Evolutionary conservation across 2,888 invertebrate genomes (phyloP).

Genomic region (Gastracanthus pulcherrimus): DNA sequence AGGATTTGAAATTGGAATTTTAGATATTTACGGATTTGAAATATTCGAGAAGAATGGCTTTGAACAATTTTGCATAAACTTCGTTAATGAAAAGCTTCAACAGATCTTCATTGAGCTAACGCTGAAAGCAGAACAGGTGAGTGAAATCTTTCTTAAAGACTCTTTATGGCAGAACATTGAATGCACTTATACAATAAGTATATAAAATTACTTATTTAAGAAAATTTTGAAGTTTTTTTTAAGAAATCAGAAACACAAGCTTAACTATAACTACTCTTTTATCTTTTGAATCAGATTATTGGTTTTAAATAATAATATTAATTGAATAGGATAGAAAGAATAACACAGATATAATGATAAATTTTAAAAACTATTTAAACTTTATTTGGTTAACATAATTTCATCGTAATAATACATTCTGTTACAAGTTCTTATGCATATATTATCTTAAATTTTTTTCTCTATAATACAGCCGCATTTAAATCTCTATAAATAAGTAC

Average conservation of each 20-base stretch:
- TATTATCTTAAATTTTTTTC: conserved; percentile 42
- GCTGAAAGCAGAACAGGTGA: conserved; percentile 84
- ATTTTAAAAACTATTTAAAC: conserved; percentile 18
- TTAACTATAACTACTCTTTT: too few relatives aligned
- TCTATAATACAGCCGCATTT: conserved; percentile 57
- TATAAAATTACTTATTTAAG: too few relatives aligned
- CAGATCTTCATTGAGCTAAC: conserved; percentile 86
- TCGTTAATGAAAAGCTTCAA: conserved; percentile 85
- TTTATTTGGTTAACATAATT: conserved; percentile 38
- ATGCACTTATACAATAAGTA: too few relatives aligned
- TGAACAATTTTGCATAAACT: conserved; percentile 86
- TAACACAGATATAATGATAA: neutral
- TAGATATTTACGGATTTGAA: conserved; percentile 87
- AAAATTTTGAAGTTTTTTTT: neutral
- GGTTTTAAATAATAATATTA: too few relatives aligned
- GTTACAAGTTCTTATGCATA: conserved; percentile 29
- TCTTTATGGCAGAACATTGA: neutral
- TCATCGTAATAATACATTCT: conserved; percentile 2
- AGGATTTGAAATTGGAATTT: conserved; percentile 81
- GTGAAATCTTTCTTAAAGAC: conserved; percentile 55
- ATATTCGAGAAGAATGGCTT: conserved; percentile 85
- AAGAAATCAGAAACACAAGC: too few relatives aligned
- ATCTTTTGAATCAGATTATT: too few relatives aligned
- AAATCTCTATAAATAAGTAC: conserved; percentile 61
- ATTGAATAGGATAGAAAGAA: neutral